Percentiles rank a stretch among this genome's conserved stretches.
Evolutionary conservation across 1,140 invertebrate species (phyloP).

Genomic region (Euura lappo): DNA sequence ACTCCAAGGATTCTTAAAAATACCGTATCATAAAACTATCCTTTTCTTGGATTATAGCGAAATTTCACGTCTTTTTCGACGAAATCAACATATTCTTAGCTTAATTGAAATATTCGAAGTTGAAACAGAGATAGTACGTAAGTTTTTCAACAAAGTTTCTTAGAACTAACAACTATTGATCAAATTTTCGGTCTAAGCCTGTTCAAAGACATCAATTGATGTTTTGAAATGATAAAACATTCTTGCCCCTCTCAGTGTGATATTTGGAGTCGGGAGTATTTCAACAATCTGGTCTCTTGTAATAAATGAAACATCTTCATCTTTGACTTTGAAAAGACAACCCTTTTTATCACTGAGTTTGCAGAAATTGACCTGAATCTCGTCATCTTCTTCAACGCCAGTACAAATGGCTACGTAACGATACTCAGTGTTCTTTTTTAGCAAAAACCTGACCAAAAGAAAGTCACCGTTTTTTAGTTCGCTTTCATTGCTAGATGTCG

Average conservation of each 20-base stretch:
- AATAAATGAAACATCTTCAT: not conserved
- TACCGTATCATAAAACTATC: not conserved
- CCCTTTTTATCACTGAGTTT: not conserved
- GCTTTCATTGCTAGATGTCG: no score
- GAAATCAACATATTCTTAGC: conserved; percentile 1
- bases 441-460: no score
- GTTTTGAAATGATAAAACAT: not conserved
- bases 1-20: no score
- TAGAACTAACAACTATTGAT: not conserved
- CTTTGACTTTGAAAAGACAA: not conserved
- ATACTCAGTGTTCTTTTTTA: no score
- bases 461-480: no score
- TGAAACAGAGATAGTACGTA: not conserved
- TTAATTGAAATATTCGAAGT: not conserved
- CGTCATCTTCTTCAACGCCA: no score
- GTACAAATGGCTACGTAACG: no score
- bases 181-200: not conserved
- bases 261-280: not conserved
- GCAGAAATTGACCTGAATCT: not conserved
- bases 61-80: not conserved
- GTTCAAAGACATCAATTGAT: not conserved
- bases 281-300: not conserved
- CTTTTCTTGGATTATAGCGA: not conserved
- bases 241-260: not conserved
- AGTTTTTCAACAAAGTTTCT: not conserved